Evolutionary conservation across 2,797 vertebrate genomes (phyloP), one percentile per base, ranked within the genome.

Genomic region (Smutsia gigantea): DNA sequence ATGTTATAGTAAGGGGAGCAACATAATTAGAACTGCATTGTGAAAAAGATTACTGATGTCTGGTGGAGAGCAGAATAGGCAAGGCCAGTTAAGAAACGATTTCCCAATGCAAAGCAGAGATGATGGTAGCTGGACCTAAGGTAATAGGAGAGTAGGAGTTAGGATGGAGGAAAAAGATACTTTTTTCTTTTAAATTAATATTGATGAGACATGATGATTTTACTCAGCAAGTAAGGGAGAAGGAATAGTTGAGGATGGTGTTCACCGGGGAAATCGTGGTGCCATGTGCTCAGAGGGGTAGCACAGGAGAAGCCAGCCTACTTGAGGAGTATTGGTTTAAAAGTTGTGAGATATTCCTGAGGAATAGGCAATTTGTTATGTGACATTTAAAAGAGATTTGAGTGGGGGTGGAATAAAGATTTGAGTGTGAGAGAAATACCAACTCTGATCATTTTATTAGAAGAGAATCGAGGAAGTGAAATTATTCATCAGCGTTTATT

Each of bases 381-480:
- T 51, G 57, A 85, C 18, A 14, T 87, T 92, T 93, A 64, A 77
- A 86, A 92, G 64, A 75, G 25, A 29, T 78, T 63, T 87, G n/a
- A 31, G 53, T 29, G 18, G 23, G 13, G 23, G n/a, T 49, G 37
- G 68, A 61, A 78, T 13, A 74, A 64, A 93, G 18, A 92, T 85
- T 55, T 81, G 53, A 49, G 59, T 83, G 31, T 37, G 57, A 87
- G 77, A 95, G 31, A 34, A 23, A 29, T 7, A 72, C 90, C 51
- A 68, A 19, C 10, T 64, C n/a, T 71, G 57, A 92, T 75, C 25
- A 74, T 93, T 93, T 96, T 59, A 81, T 82, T 87, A 68, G n/a
- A 85, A 92, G 83, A 83, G 19, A 86, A 94, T 83, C 92, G 83
- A 42, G 46, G 63, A 83, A 95, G 39, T 95, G 59, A 91, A 96